Evolutionary conservation across 1,140 invertebrate species (phyloP), one percentile per base, ranked within the genome.

Genomic region (Manduca sexta): DNA sequence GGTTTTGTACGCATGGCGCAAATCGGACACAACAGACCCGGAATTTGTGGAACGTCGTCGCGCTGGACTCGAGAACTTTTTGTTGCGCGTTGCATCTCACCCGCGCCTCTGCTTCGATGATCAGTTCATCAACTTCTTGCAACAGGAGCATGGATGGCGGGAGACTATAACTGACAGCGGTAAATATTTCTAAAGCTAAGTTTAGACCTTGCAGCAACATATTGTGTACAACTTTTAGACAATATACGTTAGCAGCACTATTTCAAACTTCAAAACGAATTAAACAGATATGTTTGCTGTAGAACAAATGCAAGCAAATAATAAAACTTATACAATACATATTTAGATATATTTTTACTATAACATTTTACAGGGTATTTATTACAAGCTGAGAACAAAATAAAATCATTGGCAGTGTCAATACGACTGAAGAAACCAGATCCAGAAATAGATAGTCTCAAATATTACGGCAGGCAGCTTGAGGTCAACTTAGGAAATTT

Each of bases 21-120:
- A 94, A 83, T 92, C 90, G 34, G 93, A 95, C 69, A 93, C 92
- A 21, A 93, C 94, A 62, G 93, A 95, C 80, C 92, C 93, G n/a
- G 94, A 95, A 69, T 96, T 95, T 84, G 90, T 96, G 41, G 94
- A 95, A 71, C 87, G 93, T 15, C 86, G 94, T 57, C 86, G 93
- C 62, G 92, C 92, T 43, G 93, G 93, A 1, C 84, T 96, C 31
- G 94, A 96, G 89, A 94, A 93, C 76, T 95, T 94, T 64, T 74
- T 95, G 14, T 80, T 94, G 18, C 84, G 94, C 51, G 87, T 94
- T 34, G 93, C 93, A 2, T 91, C 92, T 2, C 93, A 95, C 84
- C 90, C 91, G 8, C 76, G 90, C 26, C 75, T 95, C n/a, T 92
- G 91, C 52, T 90, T 89, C 56, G 93, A 95, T 70, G 89, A 90